Percentiles rank a stretch among this genome's conserved stretches.
Conservation (phyloP, 2,888 invertebrate species). For the Volucella bombylans region DNA sequence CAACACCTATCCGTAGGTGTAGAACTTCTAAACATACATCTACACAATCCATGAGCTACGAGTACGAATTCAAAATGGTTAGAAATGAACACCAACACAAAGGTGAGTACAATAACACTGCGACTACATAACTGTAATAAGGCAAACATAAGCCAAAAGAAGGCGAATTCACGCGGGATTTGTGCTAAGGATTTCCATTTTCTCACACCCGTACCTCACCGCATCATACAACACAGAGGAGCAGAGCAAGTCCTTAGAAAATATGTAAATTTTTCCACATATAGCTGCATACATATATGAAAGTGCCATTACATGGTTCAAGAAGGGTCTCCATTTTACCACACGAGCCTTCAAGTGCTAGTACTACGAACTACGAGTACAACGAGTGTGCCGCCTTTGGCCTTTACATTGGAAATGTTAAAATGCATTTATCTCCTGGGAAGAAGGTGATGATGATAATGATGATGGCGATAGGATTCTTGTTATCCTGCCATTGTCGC, state of each 20-base stretch:
- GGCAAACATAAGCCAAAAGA: slow-evolving; percentile 64
- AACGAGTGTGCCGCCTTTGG: slow-evolving; percentile 61
- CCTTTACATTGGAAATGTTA: slow-evolving; percentile 72
- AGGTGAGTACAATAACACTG: slow-evolving; percentile 49
- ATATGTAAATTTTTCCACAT: slow-evolving; percentile 62
- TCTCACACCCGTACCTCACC: slow-evolving; percentile 15
- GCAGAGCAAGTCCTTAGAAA: slow-evolving; percentile 40
- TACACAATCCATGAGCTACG: slow-evolving; percentile 5
- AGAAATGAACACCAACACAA: slow-evolving; percentile 63
- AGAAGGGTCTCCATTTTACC: slow-evolving; percentile 57
- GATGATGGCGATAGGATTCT: slow-evolving; percentile 69
- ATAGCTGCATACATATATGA: slow-evolving; percentile 37
- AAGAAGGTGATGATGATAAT: slow-evolving; percentile 71
- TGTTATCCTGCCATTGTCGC: slow-evolving; percentile 53
- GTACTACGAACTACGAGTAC: slow-evolving; percentile 42
- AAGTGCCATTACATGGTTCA: slow-evolving; percentile 58
- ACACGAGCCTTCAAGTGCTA: slow-evolving; percentile 43
- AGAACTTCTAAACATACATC: slow-evolving; percentile 28
- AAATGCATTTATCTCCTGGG: slow-evolving; percentile 74
- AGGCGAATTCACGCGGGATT: slow-evolving; percentile 63
- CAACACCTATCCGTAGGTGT: slow-evolving; percentile 60
- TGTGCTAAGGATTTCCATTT: slow-evolving; percentile 65
- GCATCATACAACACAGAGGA: too few species aligned
- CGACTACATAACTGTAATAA: slow-evolving; percentile 54
- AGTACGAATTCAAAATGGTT: slow-evolving; percentile 32